Conservation (phyloP, 2,888 invertebrate species). For the Acholoe squamosa region DNA sequence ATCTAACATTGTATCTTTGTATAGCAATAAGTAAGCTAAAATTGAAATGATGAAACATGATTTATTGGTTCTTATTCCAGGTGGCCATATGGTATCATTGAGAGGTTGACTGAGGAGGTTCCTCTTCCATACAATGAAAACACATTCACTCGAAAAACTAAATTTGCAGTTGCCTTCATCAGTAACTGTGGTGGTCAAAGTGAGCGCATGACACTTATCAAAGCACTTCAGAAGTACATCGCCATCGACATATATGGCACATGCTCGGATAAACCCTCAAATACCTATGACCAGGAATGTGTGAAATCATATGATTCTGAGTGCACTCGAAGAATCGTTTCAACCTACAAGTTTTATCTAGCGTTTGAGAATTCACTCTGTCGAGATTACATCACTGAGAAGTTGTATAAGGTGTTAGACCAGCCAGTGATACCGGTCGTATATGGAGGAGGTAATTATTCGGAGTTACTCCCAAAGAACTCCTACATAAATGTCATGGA, state of each 20-base stretch:
- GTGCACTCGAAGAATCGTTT: not conserved
- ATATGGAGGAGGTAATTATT: not conserved
- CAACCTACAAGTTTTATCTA: slow-evolving; percentile 3
- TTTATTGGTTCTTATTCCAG: not conserved
- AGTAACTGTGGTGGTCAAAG: not conserved
- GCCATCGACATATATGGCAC: not conserved
- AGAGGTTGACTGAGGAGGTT: not conserved
- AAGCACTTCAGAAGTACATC: not conserved
- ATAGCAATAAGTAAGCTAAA: too few relatives aligned
- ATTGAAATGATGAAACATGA: not conserved
- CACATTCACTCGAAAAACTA: not conserved
- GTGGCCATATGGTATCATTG: not conserved
- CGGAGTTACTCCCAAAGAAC: not conserved
- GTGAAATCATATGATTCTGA: not conserved
- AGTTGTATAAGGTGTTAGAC: not conserved
- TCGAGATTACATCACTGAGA: not conserved
- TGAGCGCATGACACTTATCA: not conserved
- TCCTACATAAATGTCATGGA: not conserved
- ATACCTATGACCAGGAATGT: not conserved
- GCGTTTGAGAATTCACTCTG: slow-evolving; percentile 5
- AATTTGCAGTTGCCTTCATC: not conserved
- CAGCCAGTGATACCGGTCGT: not conserved
- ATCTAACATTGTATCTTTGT: too few relatives aligned
- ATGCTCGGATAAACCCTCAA: not conserved
- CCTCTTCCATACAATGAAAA: not conserved